Conservation (phyloP, 35 echinoderm and acorn worm species). For the Apostichopus californicus region DNA sequence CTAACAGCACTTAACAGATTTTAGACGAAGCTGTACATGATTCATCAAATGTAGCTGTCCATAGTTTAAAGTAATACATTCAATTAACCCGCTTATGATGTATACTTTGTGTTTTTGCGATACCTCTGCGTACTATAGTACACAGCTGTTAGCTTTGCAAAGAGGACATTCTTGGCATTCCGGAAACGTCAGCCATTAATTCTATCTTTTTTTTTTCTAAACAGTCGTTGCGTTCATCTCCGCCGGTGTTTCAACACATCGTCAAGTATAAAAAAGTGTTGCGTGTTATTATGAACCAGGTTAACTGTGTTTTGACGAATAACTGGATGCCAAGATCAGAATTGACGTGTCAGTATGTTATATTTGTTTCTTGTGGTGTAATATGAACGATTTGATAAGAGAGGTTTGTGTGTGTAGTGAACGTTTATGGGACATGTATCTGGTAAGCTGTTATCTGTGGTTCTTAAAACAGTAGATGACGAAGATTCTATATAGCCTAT, state of each 20-base stretch:
- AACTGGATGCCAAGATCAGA: not conserved
- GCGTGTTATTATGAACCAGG: no score
- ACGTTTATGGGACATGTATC: no score
- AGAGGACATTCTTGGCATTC: not conserved
- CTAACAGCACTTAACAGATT: no score
- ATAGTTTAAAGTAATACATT: no score
- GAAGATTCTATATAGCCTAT: not conserved
- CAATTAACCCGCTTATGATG: no score
- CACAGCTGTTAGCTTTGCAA: not conserved
- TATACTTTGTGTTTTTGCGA: not conserved
- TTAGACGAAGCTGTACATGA: no score
- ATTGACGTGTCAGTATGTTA: not conserved
- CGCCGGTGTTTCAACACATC: not conserved
- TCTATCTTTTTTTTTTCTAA: not conserved
- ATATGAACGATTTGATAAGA: not conserved
- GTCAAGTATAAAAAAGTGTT: not conserved
- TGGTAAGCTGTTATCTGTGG: not conserved
- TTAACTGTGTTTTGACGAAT: no score
- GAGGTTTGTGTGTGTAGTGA: not conserved
- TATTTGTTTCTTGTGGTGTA: no score
- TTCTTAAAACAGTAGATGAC: not conserved
- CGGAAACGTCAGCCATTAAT: not conserved
- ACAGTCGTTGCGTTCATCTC: not conserved
- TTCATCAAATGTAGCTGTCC: no score
- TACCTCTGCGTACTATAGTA: not conserved